Evolutionary conservation across 2,113 vertebrate genomes (phyloP).

Genomic region (Patagioenas fasciata): DNA sequence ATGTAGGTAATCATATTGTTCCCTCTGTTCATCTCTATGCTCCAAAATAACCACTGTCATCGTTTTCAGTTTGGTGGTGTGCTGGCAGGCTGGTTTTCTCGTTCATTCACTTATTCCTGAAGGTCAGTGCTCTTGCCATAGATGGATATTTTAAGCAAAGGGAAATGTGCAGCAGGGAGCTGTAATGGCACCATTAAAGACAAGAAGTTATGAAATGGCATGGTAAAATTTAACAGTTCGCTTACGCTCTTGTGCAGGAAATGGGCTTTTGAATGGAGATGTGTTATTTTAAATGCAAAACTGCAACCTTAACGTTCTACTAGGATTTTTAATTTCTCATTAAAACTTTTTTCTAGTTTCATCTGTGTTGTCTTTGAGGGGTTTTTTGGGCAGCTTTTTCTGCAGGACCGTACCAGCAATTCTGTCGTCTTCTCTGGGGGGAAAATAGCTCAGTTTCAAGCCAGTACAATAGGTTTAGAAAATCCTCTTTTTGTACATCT

Average conservation of each 20-base stretch:
- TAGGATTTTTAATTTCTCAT: not conserved
- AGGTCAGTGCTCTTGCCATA: not conserved
- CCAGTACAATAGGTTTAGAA: conserved; percentile 36
- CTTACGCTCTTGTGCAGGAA: not conserved
- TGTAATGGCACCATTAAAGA: not conserved
- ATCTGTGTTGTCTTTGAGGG: not conserved
- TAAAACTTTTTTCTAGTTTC: not conserved
- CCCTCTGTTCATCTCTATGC: not conserved
- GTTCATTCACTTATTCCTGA: not conserved
- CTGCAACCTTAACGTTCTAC: not conserved
- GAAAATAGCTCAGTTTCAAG: not conserved
- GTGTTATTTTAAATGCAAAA: not conserved
- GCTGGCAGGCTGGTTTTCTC: not conserved
- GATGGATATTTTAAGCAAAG: not conserved
- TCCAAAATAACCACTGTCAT: not conserved
- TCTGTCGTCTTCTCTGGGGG: not conserved
- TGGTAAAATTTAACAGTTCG: not conserved
- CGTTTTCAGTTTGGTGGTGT: not conserved
- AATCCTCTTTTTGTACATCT: conserved; percentile 37
- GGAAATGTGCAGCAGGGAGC: not conserved
- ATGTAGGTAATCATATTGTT: not conserved
- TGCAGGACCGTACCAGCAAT: not conserved
- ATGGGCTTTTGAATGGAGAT: not conserved
- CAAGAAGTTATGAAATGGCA: not conserved
- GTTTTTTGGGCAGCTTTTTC: not conserved